These are phyloP conservation scores for Setipinna tenuifilis DNA, from an alignment of 2,797 vertebrate genomes.

Conservation along the genomic window DNA sequence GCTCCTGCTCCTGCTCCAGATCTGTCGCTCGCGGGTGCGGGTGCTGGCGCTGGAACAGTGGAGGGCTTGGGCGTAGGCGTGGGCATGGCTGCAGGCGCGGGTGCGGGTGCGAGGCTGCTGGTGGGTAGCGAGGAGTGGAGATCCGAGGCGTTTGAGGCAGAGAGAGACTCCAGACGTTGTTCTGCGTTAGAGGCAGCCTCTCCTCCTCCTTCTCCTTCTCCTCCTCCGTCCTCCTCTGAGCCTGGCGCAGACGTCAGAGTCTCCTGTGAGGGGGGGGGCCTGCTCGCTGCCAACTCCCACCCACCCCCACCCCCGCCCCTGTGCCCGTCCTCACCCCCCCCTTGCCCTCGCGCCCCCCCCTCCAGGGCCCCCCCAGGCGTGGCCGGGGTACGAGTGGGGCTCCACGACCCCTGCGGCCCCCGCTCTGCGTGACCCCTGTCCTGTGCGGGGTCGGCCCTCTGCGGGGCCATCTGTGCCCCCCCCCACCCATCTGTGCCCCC, in stretches of 20 bases:
- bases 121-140: slow-evolving; percentile 27
- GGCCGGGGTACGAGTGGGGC: neutral
- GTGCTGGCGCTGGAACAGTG: neutral
- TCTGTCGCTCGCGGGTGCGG: slow-evolving; percentile 32
- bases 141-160: slow-evolving; percentile 6
- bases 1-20: slow-evolving; percentile 14
- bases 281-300: slow-evolving; percentile 36
- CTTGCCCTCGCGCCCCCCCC: neutral
- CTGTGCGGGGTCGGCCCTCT: slow-evolving; percentile 24
- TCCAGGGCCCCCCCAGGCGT: neutral
- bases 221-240: slow-evolving; percentile 36
- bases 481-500: slow-evolving; percentile 17
- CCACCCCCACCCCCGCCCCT: slow-evolving; percentile 41
- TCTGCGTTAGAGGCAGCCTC: neutral
- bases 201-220: slow-evolving; percentile 38
- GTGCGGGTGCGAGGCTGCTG: slow-evolving; percentile 40
- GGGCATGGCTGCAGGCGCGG: slow-evolving; percentile 45
- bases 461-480: neutral
- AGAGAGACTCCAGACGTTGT: slow-evolving; percentile 24
- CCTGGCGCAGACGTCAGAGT: slow-evolving; percentile 30
- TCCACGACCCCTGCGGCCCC: neutral
- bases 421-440: slow-evolving; percentile 3
- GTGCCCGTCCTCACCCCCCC: neutral
- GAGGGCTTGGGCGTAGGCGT: too few relatives aligned
- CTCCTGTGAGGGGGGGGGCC: slow-evolving; percentile 40